These are phyloP conservation scores for Hartigia nigra DNA, from an alignment of 2,888 invertebrate species.

Conservation along the genomic window DNA sequence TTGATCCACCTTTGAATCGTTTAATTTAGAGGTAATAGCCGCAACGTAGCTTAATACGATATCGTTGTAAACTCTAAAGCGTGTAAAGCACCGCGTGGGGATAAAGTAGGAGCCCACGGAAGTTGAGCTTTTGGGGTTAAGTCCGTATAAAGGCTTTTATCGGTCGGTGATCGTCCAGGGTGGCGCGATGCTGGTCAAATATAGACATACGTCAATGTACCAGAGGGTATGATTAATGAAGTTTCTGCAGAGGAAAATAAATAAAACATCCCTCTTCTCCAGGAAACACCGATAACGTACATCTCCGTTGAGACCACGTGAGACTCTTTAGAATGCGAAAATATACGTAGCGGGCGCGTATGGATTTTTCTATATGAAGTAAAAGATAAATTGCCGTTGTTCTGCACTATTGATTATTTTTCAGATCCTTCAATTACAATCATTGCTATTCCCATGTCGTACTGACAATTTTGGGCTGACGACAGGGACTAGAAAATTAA, in stretches of 20 bases:
- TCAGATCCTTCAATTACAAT: neutral
- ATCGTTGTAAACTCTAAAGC: constrained; percentile 16
- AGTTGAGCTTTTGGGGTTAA: neutral
- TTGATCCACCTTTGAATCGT: constrained; percentile 27
- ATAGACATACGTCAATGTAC: constrained; percentile 10
- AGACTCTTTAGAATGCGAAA: neutral
- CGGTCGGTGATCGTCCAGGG: constrained; percentile 10
- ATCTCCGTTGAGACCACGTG: neutral
- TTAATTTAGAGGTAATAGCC: constrained; percentile 24
- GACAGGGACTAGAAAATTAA: neutral
- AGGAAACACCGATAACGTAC: constrained; percentile 32
- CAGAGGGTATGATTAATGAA: constrained; percentile 16
- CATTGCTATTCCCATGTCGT: neutral
- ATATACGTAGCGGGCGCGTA: neutral
- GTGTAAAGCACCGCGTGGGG: neutral
- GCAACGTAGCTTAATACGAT: constrained; percentile 21
- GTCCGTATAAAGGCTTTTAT: constrained; percentile 15
- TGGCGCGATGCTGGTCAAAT: constrained; percentile 7
- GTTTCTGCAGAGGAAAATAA: neutral
- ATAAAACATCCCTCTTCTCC: constrained; percentile 44
- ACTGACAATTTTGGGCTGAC: neutral
- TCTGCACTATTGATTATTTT: neutral
- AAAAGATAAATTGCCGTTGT: neutral
- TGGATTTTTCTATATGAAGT: neutral
- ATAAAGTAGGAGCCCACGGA: neutral